Percentiles rank a stretch among this genome's conserved stretches.
These are phyloP conservation scores for Megalops cyprinoides DNA, from an alignment of 2,797 vertebrate species.

Conservation along the genomic window DNA sequence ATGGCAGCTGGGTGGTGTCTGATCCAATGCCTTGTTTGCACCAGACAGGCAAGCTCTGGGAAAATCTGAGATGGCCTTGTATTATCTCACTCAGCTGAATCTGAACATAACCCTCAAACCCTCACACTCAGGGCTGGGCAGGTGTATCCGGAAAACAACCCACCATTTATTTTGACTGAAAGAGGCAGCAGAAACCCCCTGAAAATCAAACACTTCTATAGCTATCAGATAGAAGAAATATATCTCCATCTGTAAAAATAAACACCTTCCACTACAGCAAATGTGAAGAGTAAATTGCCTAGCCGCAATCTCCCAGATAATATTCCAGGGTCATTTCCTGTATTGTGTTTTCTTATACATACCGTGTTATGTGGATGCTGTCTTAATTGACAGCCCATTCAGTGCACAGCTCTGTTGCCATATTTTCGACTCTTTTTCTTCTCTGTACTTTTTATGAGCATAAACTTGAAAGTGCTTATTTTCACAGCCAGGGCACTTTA, in stretches of 20 bases:
- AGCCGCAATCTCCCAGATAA: neutral
- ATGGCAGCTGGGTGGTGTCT: conserved; percentile 19
- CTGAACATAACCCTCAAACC: neutral
- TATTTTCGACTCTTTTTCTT: neutral
- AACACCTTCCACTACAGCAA: neutral
- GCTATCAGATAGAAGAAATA: conserved; percentile 10
- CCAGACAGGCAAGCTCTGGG: conserved; percentile 14
- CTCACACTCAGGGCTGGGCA: neutral
- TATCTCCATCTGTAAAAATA: conserved; percentile 18
- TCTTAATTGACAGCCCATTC: conserved; percentile 15
- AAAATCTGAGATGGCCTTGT: neutral
- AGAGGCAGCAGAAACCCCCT: neutral
- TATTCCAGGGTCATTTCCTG: neutral
- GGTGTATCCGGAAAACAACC: neutral
- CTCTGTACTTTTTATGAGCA: neutral
- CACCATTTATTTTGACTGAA: neutral
- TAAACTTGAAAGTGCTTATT: conserved; percentile 6
- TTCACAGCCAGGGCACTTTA: conserved; percentile 6
- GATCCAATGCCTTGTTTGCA: conserved; percentile 26
- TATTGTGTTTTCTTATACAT: neutral
- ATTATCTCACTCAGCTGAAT: neutral
- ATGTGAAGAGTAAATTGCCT: conserved; percentile 16
- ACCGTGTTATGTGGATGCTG: neutral
- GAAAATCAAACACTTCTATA: neutral
- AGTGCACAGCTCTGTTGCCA: neutral